Evolutionary conservation across 2,797 vertebrate genomes (phyloP).

Genomic region (Mus caroli): DNA sequence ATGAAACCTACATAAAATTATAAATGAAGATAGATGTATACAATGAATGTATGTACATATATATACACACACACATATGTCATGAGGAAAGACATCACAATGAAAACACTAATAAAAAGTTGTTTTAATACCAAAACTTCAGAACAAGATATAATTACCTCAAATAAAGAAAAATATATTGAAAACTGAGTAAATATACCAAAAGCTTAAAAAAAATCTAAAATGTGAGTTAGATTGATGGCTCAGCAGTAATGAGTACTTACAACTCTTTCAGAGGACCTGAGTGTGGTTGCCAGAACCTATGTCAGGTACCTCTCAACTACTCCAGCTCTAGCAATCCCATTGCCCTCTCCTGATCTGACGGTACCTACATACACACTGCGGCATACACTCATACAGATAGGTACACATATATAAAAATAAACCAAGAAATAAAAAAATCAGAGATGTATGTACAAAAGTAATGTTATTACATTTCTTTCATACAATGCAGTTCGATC

Average conservation of each 20-base stretch:
- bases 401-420: background rate
- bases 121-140: background rate
- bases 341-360: background rate
- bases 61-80: background rate
- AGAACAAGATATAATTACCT: conserved; percentile 17
- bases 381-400: background rate
- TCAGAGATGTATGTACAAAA: background rate
- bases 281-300: background rate
- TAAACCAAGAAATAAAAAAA: conserved; percentile 2
- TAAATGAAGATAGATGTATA: background rate
- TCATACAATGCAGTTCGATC: background rate
- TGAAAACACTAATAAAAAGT: background rate
- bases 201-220: background rate
- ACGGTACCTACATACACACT: background rate
- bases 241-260: background rate
- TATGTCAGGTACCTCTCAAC: background rate
- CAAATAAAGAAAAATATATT: background rate
- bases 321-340: background rate
- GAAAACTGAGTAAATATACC: background rate
- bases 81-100: background rate
- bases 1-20: background rate
- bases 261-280: background rate
- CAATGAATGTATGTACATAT: background rate
- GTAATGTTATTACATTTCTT: background rate
- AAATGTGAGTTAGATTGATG: background rate